phyloP scores from a whole-genome alignment of 2,797 vertebrate species.

The Columba guinea region DNA sequence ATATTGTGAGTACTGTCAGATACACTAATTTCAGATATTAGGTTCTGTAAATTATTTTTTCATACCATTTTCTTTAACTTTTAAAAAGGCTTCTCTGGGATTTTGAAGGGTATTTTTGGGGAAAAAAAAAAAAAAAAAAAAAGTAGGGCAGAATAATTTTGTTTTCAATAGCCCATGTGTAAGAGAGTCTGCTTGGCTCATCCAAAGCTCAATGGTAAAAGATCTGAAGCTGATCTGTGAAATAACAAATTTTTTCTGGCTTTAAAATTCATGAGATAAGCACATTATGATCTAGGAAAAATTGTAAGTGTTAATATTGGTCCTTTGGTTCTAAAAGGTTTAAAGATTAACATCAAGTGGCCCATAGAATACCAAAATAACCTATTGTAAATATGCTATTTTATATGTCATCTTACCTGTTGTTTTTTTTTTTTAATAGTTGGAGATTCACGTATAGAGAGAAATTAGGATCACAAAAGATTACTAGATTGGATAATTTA shows the following conservation, averaged over 20 bases:
- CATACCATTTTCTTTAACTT: fast-evolving
- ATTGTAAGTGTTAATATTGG: neutral
- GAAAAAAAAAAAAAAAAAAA: neutral
- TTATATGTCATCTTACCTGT: fast-evolving
- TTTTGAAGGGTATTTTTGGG: neutral
- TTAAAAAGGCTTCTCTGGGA: neutral
- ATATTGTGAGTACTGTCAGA: neutral
- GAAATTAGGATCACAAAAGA: neutral
- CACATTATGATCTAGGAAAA: neutral
- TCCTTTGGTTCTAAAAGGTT: neutral
- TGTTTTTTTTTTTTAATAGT: neutral
- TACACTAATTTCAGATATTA: neutral
- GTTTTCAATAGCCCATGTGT: neutral
- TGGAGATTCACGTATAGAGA: neutral
- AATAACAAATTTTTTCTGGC: neutral
- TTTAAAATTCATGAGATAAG: neutral
- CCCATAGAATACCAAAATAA: neutral
- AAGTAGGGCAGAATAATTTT: neutral
- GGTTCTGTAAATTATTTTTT: neutral
- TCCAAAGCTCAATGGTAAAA: neutral
- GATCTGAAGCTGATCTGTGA: neutral
- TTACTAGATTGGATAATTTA: neutral
- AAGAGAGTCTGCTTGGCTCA: neutral
- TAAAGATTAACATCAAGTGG: neutral
- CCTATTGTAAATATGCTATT: neutral